Conservation (phyloP, 2,797 vertebrate genomes). For the Rhinoraja longicauda region DNA sequence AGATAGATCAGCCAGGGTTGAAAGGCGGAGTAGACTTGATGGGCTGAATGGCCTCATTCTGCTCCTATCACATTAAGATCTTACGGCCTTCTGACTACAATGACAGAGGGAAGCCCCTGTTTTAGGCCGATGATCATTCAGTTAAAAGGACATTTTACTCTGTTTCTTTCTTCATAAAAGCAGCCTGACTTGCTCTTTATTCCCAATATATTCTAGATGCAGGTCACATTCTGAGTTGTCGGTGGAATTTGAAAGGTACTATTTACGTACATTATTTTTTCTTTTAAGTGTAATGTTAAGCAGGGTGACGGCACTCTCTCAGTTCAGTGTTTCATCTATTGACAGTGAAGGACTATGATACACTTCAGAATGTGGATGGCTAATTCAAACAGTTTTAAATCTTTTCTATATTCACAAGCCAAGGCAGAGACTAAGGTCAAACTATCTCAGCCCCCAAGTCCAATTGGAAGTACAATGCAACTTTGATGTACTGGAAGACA, state of each 20-base stretch:
- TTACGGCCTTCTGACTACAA: too few relatives aligned
- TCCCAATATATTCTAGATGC: not conserved
- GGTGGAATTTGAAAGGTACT: not conserved
- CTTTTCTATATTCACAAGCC: not conserved
- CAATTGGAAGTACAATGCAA: not conserved
- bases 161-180: too few relatives aligned
- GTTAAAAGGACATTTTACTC: too few relatives aligned
- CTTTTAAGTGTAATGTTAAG: not conserved
- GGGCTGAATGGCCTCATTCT: too few relatives aligned
- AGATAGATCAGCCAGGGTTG: too few relatives aligned
- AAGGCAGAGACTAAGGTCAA: constrained; percentile 12
- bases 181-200: too few relatives aligned
- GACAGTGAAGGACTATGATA: not conserved
- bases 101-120: too few relatives aligned
- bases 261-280: not conserved
- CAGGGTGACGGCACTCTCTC: not conserved
- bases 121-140: too few relatives aligned
- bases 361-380: not conserved
- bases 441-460: not conserved
- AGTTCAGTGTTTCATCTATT: not conserved
- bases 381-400: too few relatives aligned
- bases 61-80: too few relatives aligned
- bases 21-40: too few relatives aligned
- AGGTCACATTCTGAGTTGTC: not conserved
- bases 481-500: not conserved